A percentile compares a stretch with the other conserved stretches of the same genome.
Evolutionary conservation across 2,797 vertebrate species (phyloP).

Genomic region (Takifugu ocellatus): DNA sequence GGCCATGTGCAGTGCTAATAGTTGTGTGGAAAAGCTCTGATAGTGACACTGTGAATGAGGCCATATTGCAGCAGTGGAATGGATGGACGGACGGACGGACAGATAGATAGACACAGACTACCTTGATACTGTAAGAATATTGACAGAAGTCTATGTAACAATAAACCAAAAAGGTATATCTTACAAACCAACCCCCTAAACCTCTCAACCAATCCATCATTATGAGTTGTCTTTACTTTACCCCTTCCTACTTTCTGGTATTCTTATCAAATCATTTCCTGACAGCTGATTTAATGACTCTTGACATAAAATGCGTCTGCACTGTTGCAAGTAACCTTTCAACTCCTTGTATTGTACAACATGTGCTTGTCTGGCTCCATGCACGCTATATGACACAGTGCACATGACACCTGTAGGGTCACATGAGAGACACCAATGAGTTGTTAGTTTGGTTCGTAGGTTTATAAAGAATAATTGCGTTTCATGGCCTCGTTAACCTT

Average conservation of each 20-base stretch:
- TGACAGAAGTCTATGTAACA: too few relatives aligned
- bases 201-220: slow-evolving; percentile 52
- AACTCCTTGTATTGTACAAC: neutral
- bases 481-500: slow-evolving; percentile 41
- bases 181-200: slow-evolving; percentile 19
- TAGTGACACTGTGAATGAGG: too few relatives aligned
- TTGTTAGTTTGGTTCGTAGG: slow-evolving; percentile 47
- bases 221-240: slow-evolving; percentile 21
- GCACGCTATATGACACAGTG: slow-evolving; percentile 13
- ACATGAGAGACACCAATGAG: slow-evolving; percentile 41
- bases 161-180: too few relatives aligned
- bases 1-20: too few relatives aligned
- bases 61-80: too few relatives aligned
- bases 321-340: slow-evolving; percentile 8
- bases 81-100: too few relatives aligned
- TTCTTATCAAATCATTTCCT: slow-evolving; percentile 35
- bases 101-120: neutral
- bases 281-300: slow-evolving; percentile 44
- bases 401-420: slow-evolving; percentile 33
- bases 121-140: neutral
- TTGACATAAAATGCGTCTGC: slow-evolving; percentile 19
- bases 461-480: slow-evolving; percentile 52
- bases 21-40: too few relatives aligned
- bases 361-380: slow-evolving; percentile 2
- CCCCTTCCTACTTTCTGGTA: slow-evolving; percentile 14